phyloP scores from a whole-genome alignment of 1,140 invertebrate genomes.

The Heliconius eleuchia region DNA sequence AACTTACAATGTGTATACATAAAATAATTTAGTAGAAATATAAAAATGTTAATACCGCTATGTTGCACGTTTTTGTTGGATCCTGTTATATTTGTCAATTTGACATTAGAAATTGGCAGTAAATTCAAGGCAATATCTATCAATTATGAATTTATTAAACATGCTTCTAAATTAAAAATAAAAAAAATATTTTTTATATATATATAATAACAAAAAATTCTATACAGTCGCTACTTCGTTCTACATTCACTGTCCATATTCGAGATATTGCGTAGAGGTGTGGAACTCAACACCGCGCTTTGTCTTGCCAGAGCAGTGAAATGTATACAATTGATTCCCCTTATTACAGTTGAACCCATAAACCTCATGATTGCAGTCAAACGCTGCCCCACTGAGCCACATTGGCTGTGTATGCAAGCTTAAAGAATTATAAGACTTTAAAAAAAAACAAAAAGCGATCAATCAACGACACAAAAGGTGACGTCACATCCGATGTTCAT shows the following conservation, averaged over 20 bases:
- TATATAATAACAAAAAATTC: no score
- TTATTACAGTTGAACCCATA: neutral
- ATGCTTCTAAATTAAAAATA: no score
- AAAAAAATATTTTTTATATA: no score
- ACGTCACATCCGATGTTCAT: conserved; percentile 30
- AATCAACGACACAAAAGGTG: neutral
- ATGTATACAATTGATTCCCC: neutral
- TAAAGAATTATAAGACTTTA: no score
- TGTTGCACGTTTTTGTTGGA: neutral
- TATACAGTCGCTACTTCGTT: no score
- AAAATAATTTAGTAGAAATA: neutral
- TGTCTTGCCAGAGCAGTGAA: neutral
- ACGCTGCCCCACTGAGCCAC: no score
- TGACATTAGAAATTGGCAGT: neutral
- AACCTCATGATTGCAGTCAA: no score
- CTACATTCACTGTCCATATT: no score
- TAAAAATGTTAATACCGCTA: neutral
- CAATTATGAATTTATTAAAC: no score
- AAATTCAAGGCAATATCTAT: neutral
- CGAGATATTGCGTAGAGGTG: neutral
- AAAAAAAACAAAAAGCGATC: neutral
- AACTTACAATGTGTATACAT: neutral
- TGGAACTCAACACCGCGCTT: neutral
- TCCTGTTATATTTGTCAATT: neutral
- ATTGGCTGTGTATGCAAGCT: no score